Percentiles rank a stretch among this genome's conserved stretches.
These are phyloP conservation scores for Nerophis ophidion DNA, from an alignment of 2,113 vertebrate genomes.

Conservation along the genomic window DNA sequence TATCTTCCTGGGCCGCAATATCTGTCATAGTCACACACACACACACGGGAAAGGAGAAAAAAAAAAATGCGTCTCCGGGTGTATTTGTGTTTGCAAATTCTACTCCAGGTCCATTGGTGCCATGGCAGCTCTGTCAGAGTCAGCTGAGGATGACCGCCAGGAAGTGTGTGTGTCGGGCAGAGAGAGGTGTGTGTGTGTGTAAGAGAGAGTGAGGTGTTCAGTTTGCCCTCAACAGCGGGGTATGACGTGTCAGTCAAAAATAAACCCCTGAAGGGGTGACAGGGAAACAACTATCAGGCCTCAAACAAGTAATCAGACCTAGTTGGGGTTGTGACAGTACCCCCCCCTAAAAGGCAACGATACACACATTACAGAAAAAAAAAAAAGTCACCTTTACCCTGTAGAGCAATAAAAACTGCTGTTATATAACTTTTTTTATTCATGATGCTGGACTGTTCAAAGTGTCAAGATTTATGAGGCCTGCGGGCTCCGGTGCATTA, in stretches of 20 bases:
- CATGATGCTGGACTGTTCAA: conserved; percentile 9
- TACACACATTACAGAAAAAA: neutral
- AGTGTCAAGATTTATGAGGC: conserved; percentile 38
- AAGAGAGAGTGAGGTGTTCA: conserved; percentile 9
- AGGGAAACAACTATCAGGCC: conserved; percentile 1
- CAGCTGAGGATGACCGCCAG: conserved; percentile 36
- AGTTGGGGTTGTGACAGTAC: too few species aligned
- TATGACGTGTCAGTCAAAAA: conserved; percentile 43
- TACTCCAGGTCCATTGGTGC: conserved; percentile 22
- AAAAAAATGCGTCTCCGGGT: conserved; percentile 24
- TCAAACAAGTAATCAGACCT: conserved; percentile 16
- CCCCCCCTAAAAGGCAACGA: neutral
- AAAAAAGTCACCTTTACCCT: neutral
- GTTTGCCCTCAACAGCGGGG: conserved; percentile 19
- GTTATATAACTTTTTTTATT: conserved; percentile 14
- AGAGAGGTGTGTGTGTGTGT: neutral
- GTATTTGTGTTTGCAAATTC: conserved; percentile 10
- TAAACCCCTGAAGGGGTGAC: conserved; percentile 26
- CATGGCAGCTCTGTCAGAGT: conserved; percentile 41
- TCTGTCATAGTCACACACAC: conserved; percentile 51
- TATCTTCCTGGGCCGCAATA: conserved; percentile 50
- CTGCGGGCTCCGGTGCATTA: neutral
- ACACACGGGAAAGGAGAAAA: conserved; percentile 4
- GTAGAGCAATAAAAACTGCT: neutral
- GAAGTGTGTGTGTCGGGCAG: neutral